phyloP scores from a whole-genome alignment of 23 tunicate genomes.

The Ciona savignyi region DNA sequence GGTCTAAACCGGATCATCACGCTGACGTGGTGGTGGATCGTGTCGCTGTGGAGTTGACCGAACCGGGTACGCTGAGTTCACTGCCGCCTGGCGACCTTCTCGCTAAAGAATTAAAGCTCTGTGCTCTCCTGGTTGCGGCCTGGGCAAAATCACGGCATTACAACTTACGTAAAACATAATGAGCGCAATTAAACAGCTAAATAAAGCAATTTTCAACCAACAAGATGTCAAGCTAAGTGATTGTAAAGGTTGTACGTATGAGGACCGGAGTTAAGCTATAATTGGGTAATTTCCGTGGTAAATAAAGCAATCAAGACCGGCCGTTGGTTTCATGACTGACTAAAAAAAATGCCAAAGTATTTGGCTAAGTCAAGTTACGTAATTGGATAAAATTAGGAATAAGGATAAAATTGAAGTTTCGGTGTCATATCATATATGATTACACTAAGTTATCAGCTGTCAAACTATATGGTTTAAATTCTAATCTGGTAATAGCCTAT shows the following conservation, averaged over 20 bases:
- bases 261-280: background rate
- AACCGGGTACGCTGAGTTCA: constrained; percentile 52
- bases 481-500: too few relatives aligned
- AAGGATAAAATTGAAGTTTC: too few relatives aligned
- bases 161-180: too few relatives aligned
- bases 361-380: too few relatives aligned
- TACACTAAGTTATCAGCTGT: too few relatives aligned
- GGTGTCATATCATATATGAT: too few relatives aligned
- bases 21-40: constrained; percentile 39
- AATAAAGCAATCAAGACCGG: background rate
- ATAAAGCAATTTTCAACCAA: background rate
- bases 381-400: too few relatives aligned
- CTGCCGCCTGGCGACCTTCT: constrained; percentile 25
- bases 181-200: background rate
- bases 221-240: too few relatives aligned
- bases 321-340: too few relatives aligned
- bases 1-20: constrained; percentile 12
- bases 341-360: too few relatives aligned
- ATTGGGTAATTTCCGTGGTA: background rate
- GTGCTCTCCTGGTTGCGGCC: constrained; percentile 10
- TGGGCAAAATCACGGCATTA: background rate
- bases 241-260: background rate
- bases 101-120: constrained; percentile 10
- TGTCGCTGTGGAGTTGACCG: constrained; percentile 47
- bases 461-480: too few relatives aligned